Percentiles rank a stretch among this genome's conserved stretches.
phyloP scores from a whole-genome alignment of 2,888 invertebrate genomes.

The Andrena praecox region DNA sequence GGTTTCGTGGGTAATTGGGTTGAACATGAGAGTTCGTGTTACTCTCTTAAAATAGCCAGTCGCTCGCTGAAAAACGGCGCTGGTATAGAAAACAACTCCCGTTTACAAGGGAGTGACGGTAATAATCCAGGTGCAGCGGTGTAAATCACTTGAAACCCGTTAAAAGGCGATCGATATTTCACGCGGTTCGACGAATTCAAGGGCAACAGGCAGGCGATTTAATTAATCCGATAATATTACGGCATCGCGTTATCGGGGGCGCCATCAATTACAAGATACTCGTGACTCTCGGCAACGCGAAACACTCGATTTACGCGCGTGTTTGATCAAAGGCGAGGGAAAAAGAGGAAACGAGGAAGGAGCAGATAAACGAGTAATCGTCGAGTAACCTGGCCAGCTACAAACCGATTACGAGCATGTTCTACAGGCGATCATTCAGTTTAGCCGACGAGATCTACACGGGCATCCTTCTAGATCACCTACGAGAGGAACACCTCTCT shows the following conservation, averaged over 20 bases:
- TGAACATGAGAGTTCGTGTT: conserved; percentile 4
- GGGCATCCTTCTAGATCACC: conserved; percentile 31
- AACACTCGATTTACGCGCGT: conserved; percentile 33
- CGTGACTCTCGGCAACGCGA: conserved; percentile 22
- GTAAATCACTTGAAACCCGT: background rate
- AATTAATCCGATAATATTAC: conserved; percentile 45
- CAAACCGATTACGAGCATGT: conserved; percentile 61
- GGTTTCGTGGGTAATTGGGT: background rate
- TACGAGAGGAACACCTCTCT: conserved; percentile 33
- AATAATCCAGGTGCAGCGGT: background rate
- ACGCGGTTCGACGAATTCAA: background rate
- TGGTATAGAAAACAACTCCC: background rate
- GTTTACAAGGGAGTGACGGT: background rate
- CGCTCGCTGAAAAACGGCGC: too few species aligned
- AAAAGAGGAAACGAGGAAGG: conserved; percentile 29
- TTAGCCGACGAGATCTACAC: conserved; percentile 26
- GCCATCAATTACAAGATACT: conserved; percentile 44
- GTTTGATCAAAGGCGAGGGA: conserved; percentile 21
- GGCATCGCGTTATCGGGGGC: conserved; percentile 19
- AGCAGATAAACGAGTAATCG: conserved; percentile 57
- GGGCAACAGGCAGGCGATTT: conserved; percentile 16
- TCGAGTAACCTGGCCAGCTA: conserved; percentile 40
- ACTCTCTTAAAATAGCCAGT: too few species aligned
- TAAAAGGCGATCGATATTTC: conserved; percentile 4
- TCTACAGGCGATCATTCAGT: conserved; percentile 42